phyloP scores from a whole-genome alignment of 2,888 invertebrate genomes.

The Volucella zonaria region DNA sequence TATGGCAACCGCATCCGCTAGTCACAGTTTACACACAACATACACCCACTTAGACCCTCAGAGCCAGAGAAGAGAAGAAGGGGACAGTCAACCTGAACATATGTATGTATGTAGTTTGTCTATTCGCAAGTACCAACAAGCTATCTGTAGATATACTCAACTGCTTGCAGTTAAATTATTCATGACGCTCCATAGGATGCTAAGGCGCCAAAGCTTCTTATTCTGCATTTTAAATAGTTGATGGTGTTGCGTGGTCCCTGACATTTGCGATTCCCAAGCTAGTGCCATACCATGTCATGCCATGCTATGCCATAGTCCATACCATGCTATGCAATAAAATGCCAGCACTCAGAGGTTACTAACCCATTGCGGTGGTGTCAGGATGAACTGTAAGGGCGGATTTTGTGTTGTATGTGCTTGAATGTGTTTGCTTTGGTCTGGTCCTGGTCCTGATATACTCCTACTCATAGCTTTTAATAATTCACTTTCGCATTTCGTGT shows the following conservation, averaged over 20 bases:
- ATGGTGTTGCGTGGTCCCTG: conserved; percentile 32
- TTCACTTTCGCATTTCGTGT: conserved; percentile 68
- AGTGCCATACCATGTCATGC: neutral
- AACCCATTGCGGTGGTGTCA: conserved; percentile 45
- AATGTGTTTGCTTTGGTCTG: neutral
- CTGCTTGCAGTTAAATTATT: conserved; percentile 67
- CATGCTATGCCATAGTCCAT: too few relatives aligned
- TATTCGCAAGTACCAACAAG: too few relatives aligned
- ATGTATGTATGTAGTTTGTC: too few relatives aligned
- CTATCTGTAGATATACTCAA: conserved; percentile 37
- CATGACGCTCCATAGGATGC: conserved; percentile 54
- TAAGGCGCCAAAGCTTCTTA: conserved; percentile 41
- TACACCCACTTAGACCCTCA: neutral
- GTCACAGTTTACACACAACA: conserved; percentile 49
- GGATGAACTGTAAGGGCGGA: conserved; percentile 8
- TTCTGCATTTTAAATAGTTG: conserved; percentile 61
- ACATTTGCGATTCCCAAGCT: conserved; percentile 43
- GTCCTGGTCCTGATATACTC: neutral
- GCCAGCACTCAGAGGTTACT: conserved; percentile 60
- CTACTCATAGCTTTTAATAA: conserved; percentile 51
- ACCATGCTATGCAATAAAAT: too few relatives aligned
- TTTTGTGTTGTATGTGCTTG: conserved; percentile 35
- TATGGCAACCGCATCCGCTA: conserved; percentile 65
- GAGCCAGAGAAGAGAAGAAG: neutral
- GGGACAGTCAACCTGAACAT: conserved; percentile 15